Evolutionary conservation across 2,888 invertebrate genomes (phyloP).

Genomic region (Euclidia mi): DNA sequence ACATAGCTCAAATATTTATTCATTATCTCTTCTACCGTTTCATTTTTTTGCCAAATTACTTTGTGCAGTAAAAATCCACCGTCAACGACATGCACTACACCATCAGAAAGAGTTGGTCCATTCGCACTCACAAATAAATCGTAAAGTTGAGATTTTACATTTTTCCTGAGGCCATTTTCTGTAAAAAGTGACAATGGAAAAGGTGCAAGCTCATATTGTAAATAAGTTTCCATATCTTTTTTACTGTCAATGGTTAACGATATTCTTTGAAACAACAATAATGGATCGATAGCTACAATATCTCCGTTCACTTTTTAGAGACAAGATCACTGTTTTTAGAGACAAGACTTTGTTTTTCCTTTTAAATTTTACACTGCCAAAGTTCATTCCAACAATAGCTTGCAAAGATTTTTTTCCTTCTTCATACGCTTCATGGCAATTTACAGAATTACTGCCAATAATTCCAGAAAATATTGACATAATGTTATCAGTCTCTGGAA

Average conservation of each 20-base stretch:
- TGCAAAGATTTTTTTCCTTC: constrained; percentile 54
- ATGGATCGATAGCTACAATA: too few species aligned
- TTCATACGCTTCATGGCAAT: constrained; percentile 42
- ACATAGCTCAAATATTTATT: constrained; percentile 39
- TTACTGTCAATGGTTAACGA: constrained; percentile 46
- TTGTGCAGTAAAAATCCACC: constrained; percentile 56
- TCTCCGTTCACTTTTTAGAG: constrained; percentile 55
- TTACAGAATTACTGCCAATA: constrained; percentile 52
- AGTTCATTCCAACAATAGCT: constrained; percentile 53
- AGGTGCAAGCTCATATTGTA: constrained; percentile 55
- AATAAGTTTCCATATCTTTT: constrained; percentile 55
- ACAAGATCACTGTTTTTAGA: constrained; percentile 50
- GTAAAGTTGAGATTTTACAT: constrained; percentile 40
- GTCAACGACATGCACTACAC: constrained; percentile 45
- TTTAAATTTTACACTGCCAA: constrained; percentile 55
- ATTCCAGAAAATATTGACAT: too few species aligned
- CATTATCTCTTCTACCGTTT: constrained; percentile 39
- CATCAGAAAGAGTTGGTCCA: constrained; percentile 27
- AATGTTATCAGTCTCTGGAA: too few species aligned
- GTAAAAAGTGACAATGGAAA: constrained; percentile 56
- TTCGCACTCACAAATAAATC: constrained; percentile 30
- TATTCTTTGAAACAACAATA: too few species aligned
- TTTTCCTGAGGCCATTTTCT: constrained; percentile 50
- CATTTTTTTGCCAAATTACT: constrained; percentile 53
- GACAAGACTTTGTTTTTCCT: constrained; percentile 58